A percentile compares a stretch with the other conserved stretches of the same genome.
Evolutionary conservation across 1,140 invertebrate species (phyloP).

Genomic region (Dolichoris vasculosae): DNA sequence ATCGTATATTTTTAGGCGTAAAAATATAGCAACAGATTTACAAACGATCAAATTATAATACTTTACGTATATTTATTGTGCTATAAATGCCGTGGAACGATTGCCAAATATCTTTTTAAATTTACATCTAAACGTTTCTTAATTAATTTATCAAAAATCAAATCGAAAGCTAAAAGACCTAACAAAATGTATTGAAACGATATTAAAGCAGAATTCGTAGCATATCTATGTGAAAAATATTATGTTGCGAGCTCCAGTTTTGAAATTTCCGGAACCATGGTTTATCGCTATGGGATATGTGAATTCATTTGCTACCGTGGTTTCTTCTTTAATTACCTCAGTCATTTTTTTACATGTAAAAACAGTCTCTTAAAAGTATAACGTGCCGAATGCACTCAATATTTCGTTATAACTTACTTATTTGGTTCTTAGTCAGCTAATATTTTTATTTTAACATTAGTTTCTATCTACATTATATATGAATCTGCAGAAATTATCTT

Average conservation of each 20-base stretch:
- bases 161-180: too few species aligned
- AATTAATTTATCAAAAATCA: too few species aligned
- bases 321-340: constrained; percentile 30
- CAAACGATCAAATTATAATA: too few species aligned
- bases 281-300: constrained; percentile 58
- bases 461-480: background rate
- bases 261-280: background rate
- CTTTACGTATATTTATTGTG: too few species aligned
- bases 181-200: too few species aligned
- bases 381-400: background rate
- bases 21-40: too few species aligned
- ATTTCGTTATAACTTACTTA: background rate
- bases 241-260: background rate
- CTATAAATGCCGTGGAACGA: too few species aligned
- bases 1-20: background rate
- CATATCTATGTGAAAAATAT: constrained; percentile 13
- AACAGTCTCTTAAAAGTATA: background rate
- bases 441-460: background rate
- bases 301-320: constrained; percentile 51
- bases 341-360: constrained; percentile 7
- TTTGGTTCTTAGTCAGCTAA: background rate
- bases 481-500: background rate
- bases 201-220: background rate
- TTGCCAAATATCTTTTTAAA: too few species aligned
- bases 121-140: too few species aligned